Conservation (phyloP, 1,140 invertebrate genomes). For the Drosophila littoralis region DNA sequence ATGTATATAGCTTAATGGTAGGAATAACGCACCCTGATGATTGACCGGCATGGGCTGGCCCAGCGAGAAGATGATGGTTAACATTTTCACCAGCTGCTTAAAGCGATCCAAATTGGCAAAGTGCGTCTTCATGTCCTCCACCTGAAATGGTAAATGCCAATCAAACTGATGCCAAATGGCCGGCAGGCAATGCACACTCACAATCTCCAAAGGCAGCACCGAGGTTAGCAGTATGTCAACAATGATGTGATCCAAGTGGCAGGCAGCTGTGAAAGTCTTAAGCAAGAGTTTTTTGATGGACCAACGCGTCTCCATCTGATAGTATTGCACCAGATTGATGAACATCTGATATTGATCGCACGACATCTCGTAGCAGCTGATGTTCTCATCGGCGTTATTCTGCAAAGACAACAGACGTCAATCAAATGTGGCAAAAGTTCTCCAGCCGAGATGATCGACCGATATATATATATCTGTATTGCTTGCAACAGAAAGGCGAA, state of each 20-base stretch:
- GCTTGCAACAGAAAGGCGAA: too few relatives aligned
- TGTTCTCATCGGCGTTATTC: slow-evolving; percentile 93
- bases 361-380: slow-evolving; percentile 91
- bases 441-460: too few relatives aligned
- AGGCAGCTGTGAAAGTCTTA: slow-evolving; percentile 94
- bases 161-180: not conserved
- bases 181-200: slow-evolving; percentile 84
- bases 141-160: slow-evolving; percentile 42
- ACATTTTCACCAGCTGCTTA: slow-evolving; percentile 87
- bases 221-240: slow-evolving; percentile 93
- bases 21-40: slow-evolving; percentile 88
- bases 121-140: slow-evolving; percentile 83
- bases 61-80: slow-evolving; percentile 94
- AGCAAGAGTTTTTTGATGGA: slow-evolving; percentile 91
- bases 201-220: slow-evolving; percentile 94
- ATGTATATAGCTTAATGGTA: not conserved
- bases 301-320: slow-evolving; percentile 96
- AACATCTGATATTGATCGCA: slow-evolving; percentile 91
- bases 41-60: slow-evolving; percentile 94
- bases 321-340: slow-evolving; percentile 92
- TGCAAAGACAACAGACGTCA: slow-evolving; percentile 80
- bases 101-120: slow-evolving; percentile 80
- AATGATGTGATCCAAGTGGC: slow-evolving; percentile 91
- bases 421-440: not conserved
- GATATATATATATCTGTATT: too few relatives aligned